A percentile compares a stretch with the other conserved stretches of the same genome.
Evolutionary conservation across 1,140 invertebrate species (phyloP).

Genomic region (Meloidogyne exigua): DNA sequence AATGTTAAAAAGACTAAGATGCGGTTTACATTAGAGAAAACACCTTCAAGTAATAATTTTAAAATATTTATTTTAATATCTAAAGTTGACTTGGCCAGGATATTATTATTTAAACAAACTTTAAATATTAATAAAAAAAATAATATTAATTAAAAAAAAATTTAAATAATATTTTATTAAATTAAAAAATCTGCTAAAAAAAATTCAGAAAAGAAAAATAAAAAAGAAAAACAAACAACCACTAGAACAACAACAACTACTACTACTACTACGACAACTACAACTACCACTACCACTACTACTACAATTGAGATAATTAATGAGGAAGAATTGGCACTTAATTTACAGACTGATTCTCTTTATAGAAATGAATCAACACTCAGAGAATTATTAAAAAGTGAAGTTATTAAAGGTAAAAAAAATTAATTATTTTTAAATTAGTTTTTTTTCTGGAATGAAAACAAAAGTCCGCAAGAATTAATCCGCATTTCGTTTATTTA

Average conservation of each 20-base stretch:
- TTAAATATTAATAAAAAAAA: no score
- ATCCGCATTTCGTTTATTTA: no score
- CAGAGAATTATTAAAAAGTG: neutral
- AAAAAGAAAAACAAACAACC: neutral
- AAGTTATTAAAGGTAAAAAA: conserved; percentile 1
- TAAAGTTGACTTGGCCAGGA: no score
- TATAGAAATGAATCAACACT: neutral
- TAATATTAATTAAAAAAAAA: no score
- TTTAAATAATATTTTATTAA: no score
- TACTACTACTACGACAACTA: no score
- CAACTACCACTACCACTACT: neutral
- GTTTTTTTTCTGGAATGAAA: no score
- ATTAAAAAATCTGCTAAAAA: no score
- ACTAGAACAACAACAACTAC: neutral
- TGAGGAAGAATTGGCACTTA: conserved; percentile 24
- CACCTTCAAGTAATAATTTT: neutral
- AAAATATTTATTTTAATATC: no score
- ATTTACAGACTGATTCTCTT: conserved; percentile 18
- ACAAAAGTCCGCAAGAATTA: no score
- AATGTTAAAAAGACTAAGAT: neutral
- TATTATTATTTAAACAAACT: no score
- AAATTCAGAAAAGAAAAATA: conserved; percentile 11
- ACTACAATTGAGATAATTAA: conserved; percentile 12
- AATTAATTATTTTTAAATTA: neutral
- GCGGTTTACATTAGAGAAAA: neutral